Percentiles rank a stretch among this genome's conserved stretches.
Conservation (phyloP, 2,888 invertebrate species). For the Diaprepes abbreviatus region DNA sequence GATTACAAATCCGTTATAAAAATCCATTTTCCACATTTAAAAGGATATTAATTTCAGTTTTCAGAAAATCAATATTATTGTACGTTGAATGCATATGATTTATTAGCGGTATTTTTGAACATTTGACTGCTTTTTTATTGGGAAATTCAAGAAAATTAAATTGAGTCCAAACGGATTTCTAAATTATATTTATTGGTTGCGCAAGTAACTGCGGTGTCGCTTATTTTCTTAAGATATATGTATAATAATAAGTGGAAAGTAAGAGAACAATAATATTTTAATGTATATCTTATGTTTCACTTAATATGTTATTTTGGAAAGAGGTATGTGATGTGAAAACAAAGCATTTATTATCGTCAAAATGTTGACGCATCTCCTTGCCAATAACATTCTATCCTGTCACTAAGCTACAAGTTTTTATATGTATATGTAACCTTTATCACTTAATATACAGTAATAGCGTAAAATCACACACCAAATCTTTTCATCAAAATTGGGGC, state of each 20-base stretch:
- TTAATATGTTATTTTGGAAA: slow-evolving; percentile 1
- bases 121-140: neutral
- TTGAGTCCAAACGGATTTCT: neutral
- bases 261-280: too few relatives aligned
- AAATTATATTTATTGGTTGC: neutral
- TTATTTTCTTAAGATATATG: neutral
- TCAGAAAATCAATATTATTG: too few relatives aligned
- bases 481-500: too few relatives aligned
- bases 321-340: neutral
- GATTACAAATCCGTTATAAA: too few relatives aligned
- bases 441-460: neutral
- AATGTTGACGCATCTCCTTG: neutral
- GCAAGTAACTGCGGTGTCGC: neutral
- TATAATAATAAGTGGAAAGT: neutral
- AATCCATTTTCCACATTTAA: too few relatives aligned
- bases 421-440: neutral
- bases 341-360: neutral
- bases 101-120: neutral
- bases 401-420: neutral
- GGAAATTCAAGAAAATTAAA: neutral
- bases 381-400: neutral
- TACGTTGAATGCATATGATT: too few relatives aligned
- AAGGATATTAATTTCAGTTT: too few relatives aligned
- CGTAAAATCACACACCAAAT: neutral
- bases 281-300: neutral